Evolutionary conservation across 2,113 vertebrate species (phyloP).

Genomic region (Zingel zingel): DNA sequence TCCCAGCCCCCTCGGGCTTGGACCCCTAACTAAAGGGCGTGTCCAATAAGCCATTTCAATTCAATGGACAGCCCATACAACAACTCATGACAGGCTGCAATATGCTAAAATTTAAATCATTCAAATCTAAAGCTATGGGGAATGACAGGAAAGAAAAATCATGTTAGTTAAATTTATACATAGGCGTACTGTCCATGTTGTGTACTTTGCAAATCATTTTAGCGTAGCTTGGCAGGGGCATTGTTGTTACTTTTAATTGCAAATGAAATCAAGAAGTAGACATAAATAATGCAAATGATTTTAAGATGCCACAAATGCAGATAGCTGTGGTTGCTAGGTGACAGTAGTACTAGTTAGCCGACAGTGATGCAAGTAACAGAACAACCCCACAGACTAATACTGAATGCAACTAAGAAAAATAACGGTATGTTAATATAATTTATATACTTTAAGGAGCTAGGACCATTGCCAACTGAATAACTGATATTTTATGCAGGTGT

Average conservation of each 20-base stretch:
- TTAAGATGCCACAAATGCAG: constrained; percentile 17
- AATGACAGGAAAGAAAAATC: not conserved
- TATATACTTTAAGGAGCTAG: not conserved
- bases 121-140: not conserved
- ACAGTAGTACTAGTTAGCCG: not conserved
- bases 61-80: too few species aligned
- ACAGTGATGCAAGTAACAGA: not conserved
- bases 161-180: not conserved
- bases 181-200: not conserved
- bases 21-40: not conserved
- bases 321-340: constrained; percentile 28
- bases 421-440: not conserved
- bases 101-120: not conserved
- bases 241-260: constrained; percentile 1
- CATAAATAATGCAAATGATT: constrained; percentile 28
- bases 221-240: not conserved
- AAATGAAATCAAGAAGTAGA: not conserved
- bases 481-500: too few species aligned
- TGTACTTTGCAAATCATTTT: not conserved
- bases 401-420: not conserved
- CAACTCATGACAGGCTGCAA: not conserved
- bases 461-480: not conserved
- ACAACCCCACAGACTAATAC: not conserved
- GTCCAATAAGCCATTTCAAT: not conserved
- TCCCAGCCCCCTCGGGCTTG: too few species aligned